Conservation (phyloP, 2,797 vertebrate genomes). For the Adelosebastes latens region DNA sequence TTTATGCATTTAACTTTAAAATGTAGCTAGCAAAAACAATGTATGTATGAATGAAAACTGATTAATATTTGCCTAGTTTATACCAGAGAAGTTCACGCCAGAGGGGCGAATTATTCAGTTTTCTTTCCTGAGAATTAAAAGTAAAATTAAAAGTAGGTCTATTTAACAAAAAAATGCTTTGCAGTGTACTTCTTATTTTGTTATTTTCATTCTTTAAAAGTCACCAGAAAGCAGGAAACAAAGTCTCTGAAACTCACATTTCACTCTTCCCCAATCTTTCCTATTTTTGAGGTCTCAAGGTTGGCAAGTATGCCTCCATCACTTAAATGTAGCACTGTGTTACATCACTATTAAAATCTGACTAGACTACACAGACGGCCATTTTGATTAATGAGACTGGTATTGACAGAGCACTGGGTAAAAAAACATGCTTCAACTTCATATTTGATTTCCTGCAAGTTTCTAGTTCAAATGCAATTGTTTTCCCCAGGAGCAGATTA, state of each 20-base stretch:
- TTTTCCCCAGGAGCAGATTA: background rate
- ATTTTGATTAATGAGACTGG: slow-evolving; percentile 72
- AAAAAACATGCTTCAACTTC: background rate
- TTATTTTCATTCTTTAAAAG: background rate
- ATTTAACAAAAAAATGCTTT: too few relatives aligned
- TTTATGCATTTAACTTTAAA: too few relatives aligned
- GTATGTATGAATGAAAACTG: too few relatives aligned
- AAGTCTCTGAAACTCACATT: background rate
- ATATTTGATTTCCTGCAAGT: slow-evolving; percentile 9
- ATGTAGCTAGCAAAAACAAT: too few relatives aligned
- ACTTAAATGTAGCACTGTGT: slow-evolving; percentile 39
- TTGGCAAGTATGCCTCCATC: background rate
- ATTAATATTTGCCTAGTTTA: too few relatives aligned
- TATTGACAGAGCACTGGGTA: slow-evolving; percentile 41
- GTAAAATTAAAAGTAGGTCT: too few relatives aligned
- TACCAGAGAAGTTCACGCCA: too few relatives aligned
- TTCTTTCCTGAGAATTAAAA: too few relatives aligned
- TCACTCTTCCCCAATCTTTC: background rate
- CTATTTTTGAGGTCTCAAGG: background rate
- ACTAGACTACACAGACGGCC: slow-evolving; percentile 59
- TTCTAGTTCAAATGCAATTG: background rate
- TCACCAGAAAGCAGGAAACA: background rate
- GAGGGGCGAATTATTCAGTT: too few relatives aligned
- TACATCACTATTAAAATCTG: slow-evolving; percentile 58
- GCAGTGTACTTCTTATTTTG: background rate